Percentiles rank a stretch among this genome's conserved stretches.
Conservation (phyloP, 2,888 invertebrate genomes). For the Quadriops clusia region DNA sequence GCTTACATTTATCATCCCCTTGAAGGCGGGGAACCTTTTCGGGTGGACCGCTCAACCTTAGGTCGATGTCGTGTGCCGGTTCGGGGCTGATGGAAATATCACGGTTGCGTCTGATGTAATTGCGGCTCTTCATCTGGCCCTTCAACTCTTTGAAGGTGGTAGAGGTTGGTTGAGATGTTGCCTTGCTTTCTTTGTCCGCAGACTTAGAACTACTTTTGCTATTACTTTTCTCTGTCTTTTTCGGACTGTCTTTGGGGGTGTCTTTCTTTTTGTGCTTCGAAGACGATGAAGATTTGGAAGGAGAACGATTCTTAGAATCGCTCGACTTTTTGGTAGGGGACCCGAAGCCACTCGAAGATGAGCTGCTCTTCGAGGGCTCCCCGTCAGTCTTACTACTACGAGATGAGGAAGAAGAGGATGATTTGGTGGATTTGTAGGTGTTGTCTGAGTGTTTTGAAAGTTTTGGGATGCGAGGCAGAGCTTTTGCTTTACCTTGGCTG, state of each 20-base stretch:
- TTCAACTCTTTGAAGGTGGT: slow-evolving; percentile 44
- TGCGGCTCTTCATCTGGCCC: slow-evolving; percentile 46
- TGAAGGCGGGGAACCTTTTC: slow-evolving; percentile 33
- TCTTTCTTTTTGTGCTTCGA: slow-evolving; percentile 21
- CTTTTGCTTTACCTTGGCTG: slow-evolving; percentile 19
- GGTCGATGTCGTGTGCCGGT: slow-evolving; percentile 32
- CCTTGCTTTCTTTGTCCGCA: slow-evolving; percentile 7
- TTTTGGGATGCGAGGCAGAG: slow-evolving; percentile 21
- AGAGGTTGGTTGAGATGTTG: slow-evolving; percentile 9
- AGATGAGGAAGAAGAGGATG: slow-evolving; percentile 22
- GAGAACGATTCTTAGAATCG: slow-evolving; percentile 19
- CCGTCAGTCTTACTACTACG: slow-evolving; percentile 16
- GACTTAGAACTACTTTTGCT: slow-evolving; percentile 9
- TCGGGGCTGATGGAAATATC: slow-evolving; percentile 49
- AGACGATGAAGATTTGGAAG: slow-evolving; percentile 19
- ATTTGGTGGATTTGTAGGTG: slow-evolving; percentile 20
- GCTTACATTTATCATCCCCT: slow-evolving; percentile 41
- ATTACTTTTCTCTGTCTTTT: slow-evolving; percentile 18
- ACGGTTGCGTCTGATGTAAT: slow-evolving; percentile 54
- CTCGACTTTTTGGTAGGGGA: slow-evolving; percentile 30
- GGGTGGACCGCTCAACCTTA: slow-evolving; percentile 31
- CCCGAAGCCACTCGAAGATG: slow-evolving; percentile 21
- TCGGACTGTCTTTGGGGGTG: slow-evolving; percentile 26
- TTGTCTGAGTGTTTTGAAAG: slow-evolving; percentile 13
- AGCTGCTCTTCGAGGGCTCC: slow-evolving; percentile 20